Evolutionary conservation across 2,797 vertebrate genomes (phyloP), one percentile per base, ranked within the genome.

Genomic region (Anisognathus igniventris): DNA sequence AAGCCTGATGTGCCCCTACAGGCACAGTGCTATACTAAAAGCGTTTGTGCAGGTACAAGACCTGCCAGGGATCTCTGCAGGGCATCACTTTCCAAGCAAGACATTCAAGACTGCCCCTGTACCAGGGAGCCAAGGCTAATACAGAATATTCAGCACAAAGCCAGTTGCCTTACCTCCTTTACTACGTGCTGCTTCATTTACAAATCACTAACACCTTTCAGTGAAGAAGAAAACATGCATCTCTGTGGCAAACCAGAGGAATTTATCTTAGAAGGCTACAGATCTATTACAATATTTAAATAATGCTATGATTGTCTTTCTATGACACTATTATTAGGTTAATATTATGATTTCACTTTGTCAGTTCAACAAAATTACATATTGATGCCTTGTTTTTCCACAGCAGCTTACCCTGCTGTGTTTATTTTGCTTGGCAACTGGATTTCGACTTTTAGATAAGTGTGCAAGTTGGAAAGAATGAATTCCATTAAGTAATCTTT

Each of bases 401-500:
- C 30, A 70, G 33, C n/a, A 56, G 40, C 45, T 72, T 90, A 56
- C 51, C 75, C 64, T 68, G 70, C 58, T 93, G 85, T 86, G 35
- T 88, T 95, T 84, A 76, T 94, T 96, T 90, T 91, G 35, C 92
- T 77, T 91, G 83, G 87, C 64, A 92, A 83, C 73, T 65, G 17
- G 35, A 92, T 74, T 93, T 84, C 6, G 2, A 78, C 76, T 79
- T 90, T 93, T 90, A 95, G 96, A 71, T 74, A 92, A 93, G 54
- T 7, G 48, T 61, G n/a, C 56, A 75, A 79, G 33, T 47, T 85
- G 47, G 42, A 93, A 95, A 89, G 44, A 95, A 56, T 62, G 62
- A 96, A 95, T 93, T 86, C 76, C 77, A 94, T 95, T 95, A 97
- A 91, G 44, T 33, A 94, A 74, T 88, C 39, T 88, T 95, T 57